Conservation (phyloP, 2,113 vertebrate species). For the Synodontis membranacea region DNA sequence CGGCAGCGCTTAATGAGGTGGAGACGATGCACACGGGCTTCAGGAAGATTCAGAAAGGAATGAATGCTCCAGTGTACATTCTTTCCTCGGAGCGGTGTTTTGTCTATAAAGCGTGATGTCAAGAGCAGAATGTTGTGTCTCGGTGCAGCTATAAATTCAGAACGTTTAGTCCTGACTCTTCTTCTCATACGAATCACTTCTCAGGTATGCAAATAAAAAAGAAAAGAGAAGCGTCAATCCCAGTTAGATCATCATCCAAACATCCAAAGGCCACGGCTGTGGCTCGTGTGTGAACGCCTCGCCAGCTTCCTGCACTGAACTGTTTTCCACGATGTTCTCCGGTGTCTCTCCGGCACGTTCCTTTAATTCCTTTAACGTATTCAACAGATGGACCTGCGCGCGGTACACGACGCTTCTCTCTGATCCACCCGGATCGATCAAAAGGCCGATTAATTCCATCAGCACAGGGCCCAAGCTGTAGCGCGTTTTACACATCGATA, state of each 20-base stretch:
- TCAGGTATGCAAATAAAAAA: neutral
- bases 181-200: neutral
- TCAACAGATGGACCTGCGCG: neutral
- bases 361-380: slow-evolving; percentile 24
- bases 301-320: neutral
- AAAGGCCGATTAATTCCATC: slow-evolving; percentile 36
- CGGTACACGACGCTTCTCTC: neutral
- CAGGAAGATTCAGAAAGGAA: slow-evolving; percentile 11
- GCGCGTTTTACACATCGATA: slow-evolving; percentile 35
- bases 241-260: neutral
- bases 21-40: slow-evolving; percentile 26
- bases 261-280: neutral
- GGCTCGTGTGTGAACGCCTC: neutral
- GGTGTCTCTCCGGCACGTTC: neutral
- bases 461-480: neutral
- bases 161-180: neutral
- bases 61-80: neutral
- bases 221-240: neutral
- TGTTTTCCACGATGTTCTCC: neutral
- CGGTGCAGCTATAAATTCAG: neutral
- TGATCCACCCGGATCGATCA: slow-evolving; percentile 34
- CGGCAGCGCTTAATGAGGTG: slow-evolving; percentile 33
- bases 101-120: neutral
- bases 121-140: slow-evolving; percentile 1
- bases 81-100: neutral